Evolutionary conservation across 1,140 invertebrate genomes (phyloP), one percentile per base, ranked within the genome.

Genomic region (Cryptotermes secundus): DNA sequence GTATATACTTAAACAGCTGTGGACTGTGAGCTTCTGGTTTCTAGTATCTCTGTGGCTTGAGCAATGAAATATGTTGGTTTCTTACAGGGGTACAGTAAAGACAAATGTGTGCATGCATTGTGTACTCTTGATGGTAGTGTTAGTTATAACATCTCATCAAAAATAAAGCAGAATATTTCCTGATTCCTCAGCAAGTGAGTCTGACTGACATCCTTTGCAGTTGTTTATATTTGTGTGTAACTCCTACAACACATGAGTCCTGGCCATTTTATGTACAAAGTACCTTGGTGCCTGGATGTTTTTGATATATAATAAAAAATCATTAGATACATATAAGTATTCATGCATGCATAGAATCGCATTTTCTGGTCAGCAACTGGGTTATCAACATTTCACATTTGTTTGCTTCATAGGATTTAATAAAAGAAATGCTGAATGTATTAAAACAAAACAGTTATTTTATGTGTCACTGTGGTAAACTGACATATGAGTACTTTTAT

Each of bases 91-190:
- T 72, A 72, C 26, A 31, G 1, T 72, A 31, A 24, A 59, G 6
- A 59, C n/a, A 31, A 72, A 72, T 16, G 59, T 72, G n/a, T 72
- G 59, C n/a, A 72, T 72, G 59, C 59, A 72, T 72, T 72, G 59
- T 72, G 9, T 72, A 72, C 26, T 3, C 9, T 72, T 31, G n/a
- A 72, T 72, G 59, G 59, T n/a, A 72, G 26, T 72, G 59, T 72
- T 59, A 16, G 53, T 59, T 72, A 72, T 72, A 72, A 72, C 59
- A 72, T 72, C 59, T 72, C 59, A 72, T 72, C 59, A 72, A 31
- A 72, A 72, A 72, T 72, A 72, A 72, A 72, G 59, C 59, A 72
- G 14, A 72, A 10, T 72, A 72, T 72, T 72, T 72, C 59, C 59
- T 72, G 59, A 72, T 72, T 72, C 59, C 59, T 31, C n/a, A 72